Percentiles rank a stretch among this genome's conserved stretches.
phyloP scores from a whole-genome alignment of 2,888 invertebrate species.

The Tortrix viridana region DNA sequence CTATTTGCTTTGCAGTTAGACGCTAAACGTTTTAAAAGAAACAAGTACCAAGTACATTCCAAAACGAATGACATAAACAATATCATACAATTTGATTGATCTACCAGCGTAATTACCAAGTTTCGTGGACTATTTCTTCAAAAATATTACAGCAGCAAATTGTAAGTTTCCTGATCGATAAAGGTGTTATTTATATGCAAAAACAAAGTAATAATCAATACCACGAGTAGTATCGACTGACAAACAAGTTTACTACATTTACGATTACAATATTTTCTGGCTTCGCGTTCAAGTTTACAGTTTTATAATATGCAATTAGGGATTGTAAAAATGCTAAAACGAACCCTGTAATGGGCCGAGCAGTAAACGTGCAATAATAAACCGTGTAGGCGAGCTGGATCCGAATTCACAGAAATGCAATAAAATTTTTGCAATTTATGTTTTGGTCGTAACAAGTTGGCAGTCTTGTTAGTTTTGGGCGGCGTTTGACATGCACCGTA shows the following conservation, averaged over 20 bases:
- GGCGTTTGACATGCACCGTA: constrained; percentile 40
- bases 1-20: too few species aligned
- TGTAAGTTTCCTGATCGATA: too few species aligned
- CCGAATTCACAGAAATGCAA: constrained; percentile 65
- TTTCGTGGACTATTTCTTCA: too few species aligned
- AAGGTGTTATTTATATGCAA: too few species aligned
- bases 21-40: too few species aligned
- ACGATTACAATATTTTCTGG: constrained; percentile 19
- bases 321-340: constrained; percentile 82
- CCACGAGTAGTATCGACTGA: constrained; percentile 2
- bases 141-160: too few species aligned
- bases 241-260: constrained; percentile 18
- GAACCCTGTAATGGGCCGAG: constrained; percentile 68
- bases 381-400: constrained; percentile 68
- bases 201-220: neutral
- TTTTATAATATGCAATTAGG: constrained; percentile 81
- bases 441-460: constrained; percentile 47
- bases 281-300: constrained; percentile 52
- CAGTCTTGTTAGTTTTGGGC: constrained; percentile 38
- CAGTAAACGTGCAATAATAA: constrained; percentile 71
- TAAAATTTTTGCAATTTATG: constrained; percentile 65
- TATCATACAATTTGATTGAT: too few species aligned
- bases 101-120: too few species aligned
- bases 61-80: too few species aligned
- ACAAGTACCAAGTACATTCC: too few species aligned